Percentiles rank a stretch among this genome's conserved stretches.
Conservation (phyloP, 1,140 invertebrate genomes). For the Lethrus apterus region DNA sequence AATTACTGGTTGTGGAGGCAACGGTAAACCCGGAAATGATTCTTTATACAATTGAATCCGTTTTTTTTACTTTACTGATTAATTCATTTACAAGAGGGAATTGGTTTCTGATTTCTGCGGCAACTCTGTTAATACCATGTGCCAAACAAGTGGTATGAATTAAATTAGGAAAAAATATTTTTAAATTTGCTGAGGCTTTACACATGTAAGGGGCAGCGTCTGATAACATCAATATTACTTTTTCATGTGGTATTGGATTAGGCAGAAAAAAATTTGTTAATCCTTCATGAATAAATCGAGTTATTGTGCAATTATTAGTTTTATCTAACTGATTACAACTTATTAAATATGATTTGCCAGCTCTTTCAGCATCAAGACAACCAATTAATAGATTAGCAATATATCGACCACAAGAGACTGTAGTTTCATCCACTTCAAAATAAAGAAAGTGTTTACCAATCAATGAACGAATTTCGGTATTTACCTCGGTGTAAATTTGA, state of each 20-base stretch:
- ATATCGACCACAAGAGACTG: slow-evolving; percentile 15
- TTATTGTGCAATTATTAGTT: slow-evolving; percentile 14
- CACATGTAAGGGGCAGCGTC: background rate
- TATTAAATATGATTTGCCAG: slow-evolving; percentile 14
- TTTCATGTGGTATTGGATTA: slow-evolving; percentile 11
- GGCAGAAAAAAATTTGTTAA: slow-evolving; percentile 16
- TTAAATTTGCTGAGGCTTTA: slow-evolving; percentile 19
- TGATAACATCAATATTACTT: slow-evolving; percentile 21
- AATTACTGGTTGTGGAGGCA: no score
- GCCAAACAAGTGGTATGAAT: background rate
- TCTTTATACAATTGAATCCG: no score
- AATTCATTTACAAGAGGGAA: background rate
- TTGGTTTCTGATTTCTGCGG: background rate
- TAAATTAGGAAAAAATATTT: slow-evolving; percentile 16
- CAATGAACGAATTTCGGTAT: background rate
- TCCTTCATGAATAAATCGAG: slow-evolving; percentile 14
- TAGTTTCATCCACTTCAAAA: slow-evolving; percentile 19
- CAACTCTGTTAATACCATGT: background rate
- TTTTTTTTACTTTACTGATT: background rate
- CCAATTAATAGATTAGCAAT: slow-evolving; percentile 19
- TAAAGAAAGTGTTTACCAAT: slow-evolving; percentile 11
- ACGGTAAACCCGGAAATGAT: no score
- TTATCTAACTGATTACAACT: slow-evolving; percentile 15
- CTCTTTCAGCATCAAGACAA: slow-evolving; percentile 10
- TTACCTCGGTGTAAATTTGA: background rate